These are phyloP conservation scores for Calameuta pallipes DNA, from an alignment of 2,888 invertebrate genomes.

Conservation along the genomic window DNA sequence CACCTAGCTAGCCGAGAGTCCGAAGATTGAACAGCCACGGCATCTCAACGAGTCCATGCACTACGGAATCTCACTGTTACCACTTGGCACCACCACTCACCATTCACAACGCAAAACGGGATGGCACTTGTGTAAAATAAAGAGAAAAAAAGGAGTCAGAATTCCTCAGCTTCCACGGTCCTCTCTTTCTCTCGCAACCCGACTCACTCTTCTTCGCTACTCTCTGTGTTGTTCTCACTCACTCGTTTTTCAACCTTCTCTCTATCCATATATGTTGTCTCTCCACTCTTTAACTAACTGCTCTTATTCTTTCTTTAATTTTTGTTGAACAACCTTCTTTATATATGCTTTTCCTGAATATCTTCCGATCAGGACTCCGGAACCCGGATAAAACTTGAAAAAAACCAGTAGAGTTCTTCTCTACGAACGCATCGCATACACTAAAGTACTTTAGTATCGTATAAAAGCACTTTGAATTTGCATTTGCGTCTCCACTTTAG, in stretches of 20 bases:
- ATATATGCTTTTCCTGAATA: neutral
- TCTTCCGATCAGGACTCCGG: neutral
- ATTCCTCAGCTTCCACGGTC: neutral
- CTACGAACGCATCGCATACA: neutral
- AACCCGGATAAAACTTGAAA: neutral
- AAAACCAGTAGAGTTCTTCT: neutral
- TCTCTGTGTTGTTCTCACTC: neutral
- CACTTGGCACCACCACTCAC: constrained; percentile 45
- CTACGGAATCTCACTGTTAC: constrained; percentile 48
- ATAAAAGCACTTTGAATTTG: constrained; percentile 13
- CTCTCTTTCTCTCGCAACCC: constrained; percentile 6
- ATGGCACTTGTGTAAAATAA: neutral
- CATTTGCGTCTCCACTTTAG: constrained; percentile 11
- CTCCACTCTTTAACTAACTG: neutral
- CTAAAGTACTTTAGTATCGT: constrained; percentile 10
- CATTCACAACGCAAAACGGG: constrained; percentile 39
- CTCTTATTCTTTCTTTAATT: neutral
- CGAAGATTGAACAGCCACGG: constrained; percentile 59
- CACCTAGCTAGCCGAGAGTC: constrained; percentile 63
- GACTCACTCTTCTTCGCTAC: neutral
- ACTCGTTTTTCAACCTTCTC: neutral
- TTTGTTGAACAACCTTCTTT: neutral
- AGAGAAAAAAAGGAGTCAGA: neutral
- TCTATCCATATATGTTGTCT: neutral
- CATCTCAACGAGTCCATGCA: constrained; percentile 60